These are phyloP conservation scores for Diplodus sargus DNA, from an alignment of 2,797 vertebrate genomes.

Conservation along the genomic window DNA sequence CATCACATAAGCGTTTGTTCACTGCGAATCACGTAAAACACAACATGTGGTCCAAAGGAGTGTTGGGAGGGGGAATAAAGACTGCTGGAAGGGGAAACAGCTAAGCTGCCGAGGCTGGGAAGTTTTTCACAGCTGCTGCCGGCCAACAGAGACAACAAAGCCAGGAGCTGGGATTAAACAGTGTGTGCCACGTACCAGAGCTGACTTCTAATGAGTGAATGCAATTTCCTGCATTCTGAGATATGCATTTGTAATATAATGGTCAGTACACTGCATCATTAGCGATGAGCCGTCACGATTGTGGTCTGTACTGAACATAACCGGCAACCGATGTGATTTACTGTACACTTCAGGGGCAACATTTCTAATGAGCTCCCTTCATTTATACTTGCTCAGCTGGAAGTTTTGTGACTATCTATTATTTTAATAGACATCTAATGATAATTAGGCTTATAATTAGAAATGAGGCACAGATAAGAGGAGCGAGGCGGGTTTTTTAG, in stretches of 20 bases:
- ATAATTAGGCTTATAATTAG: conserved; percentile 26
- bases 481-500: neutral
- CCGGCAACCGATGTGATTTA: neutral
- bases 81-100: conserved; percentile 62
- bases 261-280: conserved; percentile 32
- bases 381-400: conserved; percentile 13
- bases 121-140: conserved; percentile 59
- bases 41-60: conserved; percentile 34
- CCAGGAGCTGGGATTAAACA: conserved; percentile 60
- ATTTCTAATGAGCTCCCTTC: conserved; percentile 25
- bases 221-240: conserved; percentile 50
- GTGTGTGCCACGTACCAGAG: conserved; percentile 22
- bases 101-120: conserved; percentile 63
- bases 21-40: conserved; percentile 43
- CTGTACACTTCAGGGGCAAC: neutral
- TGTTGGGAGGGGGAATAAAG: neutral
- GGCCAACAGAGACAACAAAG: conserved; percentile 62
- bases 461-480: neutral
- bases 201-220: conserved; percentile 61
- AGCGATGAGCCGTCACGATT: neutral
- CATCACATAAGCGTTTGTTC: conserved; percentile 10
- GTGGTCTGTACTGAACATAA: conserved; percentile 15
- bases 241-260: conserved; percentile 21
- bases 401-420: conserved; percentile 29
- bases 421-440: conserved; percentile 19